Conservation (phyloP, 1,140 invertebrate species). For the Drosophila subobscura region DNA sequence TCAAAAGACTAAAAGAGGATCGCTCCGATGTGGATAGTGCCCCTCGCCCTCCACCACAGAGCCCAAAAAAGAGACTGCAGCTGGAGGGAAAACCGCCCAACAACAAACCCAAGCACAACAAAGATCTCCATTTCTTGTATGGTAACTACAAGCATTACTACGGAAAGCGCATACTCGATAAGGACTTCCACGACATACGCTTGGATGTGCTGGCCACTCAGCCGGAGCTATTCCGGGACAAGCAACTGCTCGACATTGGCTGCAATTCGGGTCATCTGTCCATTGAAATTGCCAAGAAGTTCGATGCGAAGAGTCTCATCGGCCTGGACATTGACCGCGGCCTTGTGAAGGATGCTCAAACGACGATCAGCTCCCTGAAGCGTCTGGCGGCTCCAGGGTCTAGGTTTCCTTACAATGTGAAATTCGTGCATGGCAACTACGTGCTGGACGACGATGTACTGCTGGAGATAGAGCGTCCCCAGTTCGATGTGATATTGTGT, state of each 20-base stretch:
- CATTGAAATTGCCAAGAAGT: conserved; percentile 91
- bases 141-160: conserved; percentile 89
- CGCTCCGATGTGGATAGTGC: neutral
- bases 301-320: conserved; percentile 91
- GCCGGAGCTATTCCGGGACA: conserved; percentile 92
- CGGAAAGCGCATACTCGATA: conserved; percentile 93
- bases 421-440: conserved; percentile 91
- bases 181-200: conserved; percentile 91
- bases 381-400: conserved; percentile 4
- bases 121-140: conserved; percentile 60
- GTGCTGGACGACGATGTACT: conserved; percentile 93
- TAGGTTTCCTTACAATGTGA: conserved; percentile 68
- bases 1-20: conserved; percentile 45
- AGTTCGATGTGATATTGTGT: conserved; percentile 97
- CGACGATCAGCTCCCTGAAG: conserved; percentile 45
- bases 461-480: conserved; percentile 90
- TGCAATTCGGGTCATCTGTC: conserved; percentile 98
- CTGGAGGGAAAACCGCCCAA: conserved; percentile 7
- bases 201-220: conserved; percentile 90
- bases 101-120: conserved; percentile 36
- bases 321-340: conserved; percentile 98
- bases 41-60: conserved; percentile 19
- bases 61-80: conserved; percentile 58
- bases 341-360: conserved; percentile 87
- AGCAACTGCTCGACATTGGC: conserved; percentile 97